phyloP scores from a whole-genome alignment of 2,113 vertebrate genomes.

The Arizona elegans region DNA sequence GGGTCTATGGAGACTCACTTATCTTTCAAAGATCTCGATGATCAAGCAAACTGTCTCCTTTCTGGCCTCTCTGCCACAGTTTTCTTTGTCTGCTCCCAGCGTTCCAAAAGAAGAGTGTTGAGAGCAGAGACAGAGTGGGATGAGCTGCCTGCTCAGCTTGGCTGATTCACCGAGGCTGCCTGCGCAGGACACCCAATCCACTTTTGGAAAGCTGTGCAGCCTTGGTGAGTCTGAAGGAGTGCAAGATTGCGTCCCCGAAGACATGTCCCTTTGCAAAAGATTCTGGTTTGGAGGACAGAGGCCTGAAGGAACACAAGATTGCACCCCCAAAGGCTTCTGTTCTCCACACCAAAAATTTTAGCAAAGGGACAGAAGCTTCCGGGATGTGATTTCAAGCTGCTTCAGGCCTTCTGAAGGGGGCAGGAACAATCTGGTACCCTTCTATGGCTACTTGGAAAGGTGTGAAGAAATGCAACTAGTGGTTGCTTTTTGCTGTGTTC shows the following conservation, averaged over 20 bases:
- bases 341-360: too few species aligned
- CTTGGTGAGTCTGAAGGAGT: not conserved
- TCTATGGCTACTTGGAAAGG: not conserved
- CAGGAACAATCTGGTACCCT: too few species aligned
- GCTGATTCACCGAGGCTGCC: not conserved
- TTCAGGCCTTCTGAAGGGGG: too few species aligned
- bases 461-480: not conserved
- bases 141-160: not conserved
- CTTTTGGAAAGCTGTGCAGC: not conserved
- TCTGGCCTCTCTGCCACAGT: not conserved
- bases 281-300: not conserved
- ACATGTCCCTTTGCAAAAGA: not conserved
- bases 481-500: not conserved
- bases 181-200: not conserved
- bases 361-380: too few species aligned
- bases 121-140: not conserved
- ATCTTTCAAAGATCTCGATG: not conserved
- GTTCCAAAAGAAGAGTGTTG: not conserved
- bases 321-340: too few species aligned
- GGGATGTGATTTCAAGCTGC: too few species aligned
- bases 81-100: not conserved
- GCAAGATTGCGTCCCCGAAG: not conserved
- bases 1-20: not conserved
- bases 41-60: not conserved
- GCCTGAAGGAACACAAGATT: not conserved